Conservation (phyloP, 2,113 vertebrate species). For the Thunnus thynnus region DNA sequence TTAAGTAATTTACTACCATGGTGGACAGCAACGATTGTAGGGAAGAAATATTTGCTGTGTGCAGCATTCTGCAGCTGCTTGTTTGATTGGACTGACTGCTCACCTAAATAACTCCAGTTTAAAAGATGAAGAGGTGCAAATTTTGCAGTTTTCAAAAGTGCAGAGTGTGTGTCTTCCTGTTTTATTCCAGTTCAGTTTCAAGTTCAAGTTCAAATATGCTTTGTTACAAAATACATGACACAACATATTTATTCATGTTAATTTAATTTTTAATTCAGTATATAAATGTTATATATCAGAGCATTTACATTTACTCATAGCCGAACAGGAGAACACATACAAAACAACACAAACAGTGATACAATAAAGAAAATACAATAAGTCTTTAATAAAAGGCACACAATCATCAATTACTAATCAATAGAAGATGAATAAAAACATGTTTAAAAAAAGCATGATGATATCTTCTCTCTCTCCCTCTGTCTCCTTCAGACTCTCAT, state of each 20-base stretch:
- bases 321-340: neutral
- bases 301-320: neutral
- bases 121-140: neutral
- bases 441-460: neutral
- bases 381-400: neutral
- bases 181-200: neutral
- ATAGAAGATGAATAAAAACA: neutral
- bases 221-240: neutral
- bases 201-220: neutral
- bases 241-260: neutral
- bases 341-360: neutral
- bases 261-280: neutral
- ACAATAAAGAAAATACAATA: neutral
- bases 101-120: conserved; percentile 19
- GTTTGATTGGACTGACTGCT: conserved; percentile 19
- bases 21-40: conserved; percentile 13
- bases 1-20: conserved; percentile 21
- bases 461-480: conserved; percentile 14
- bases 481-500: conserved; percentile 83
- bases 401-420: fast-evolving
- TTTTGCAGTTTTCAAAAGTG: conserved; percentile 6
- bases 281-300: too few relatives aligned
- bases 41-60: conserved; percentile 2
- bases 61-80: conserved; percentile 10
- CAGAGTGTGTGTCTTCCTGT: neutral